phyloP scores from a whole-genome alignment of 2,797 vertebrate species.

The Sebastolobus alascanus region DNA sequence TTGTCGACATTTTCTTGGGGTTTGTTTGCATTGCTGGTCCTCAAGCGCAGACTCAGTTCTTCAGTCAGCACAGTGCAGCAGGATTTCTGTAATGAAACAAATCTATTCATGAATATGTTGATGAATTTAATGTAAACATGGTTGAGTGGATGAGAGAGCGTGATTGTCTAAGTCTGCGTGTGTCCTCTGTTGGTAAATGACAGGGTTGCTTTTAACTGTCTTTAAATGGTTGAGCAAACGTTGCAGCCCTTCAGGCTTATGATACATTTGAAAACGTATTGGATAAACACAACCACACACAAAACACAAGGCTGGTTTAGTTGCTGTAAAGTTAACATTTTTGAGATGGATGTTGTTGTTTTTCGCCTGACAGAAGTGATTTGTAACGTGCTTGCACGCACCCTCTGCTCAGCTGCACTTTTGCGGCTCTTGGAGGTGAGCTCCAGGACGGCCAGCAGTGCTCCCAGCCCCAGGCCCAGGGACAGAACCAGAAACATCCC shows the following conservation, averaged over 20 bases:
- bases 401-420: slow-evolving; percentile 85
- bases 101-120: background rate
- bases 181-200: background rate
- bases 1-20: slow-evolving; percentile 85
- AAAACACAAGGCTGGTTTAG: background rate
- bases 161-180: background rate
- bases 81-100: slow-evolving; percentile 84
- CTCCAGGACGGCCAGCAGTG: slow-evolving; percentile 87
- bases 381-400: slow-evolving; percentile 42
- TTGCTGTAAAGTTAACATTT: background rate
- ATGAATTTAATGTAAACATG: background rate
- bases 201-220: background rate
- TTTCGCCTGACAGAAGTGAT: background rate
- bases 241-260: background rate
- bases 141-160: background rate
- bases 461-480: slow-evolving; percentile 85
- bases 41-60: slow-evolving; percentile 89
- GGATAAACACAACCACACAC: background rate
- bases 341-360: background rate
- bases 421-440: slow-evolving; percentile 86
- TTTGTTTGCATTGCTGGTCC: slow-evolving; percentile 67
- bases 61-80: slow-evolving; percentile 89
- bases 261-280: background rate
- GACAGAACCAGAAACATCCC: slow-evolving; percentile 91
- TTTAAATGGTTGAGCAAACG: background rate